Evolutionary conservation across 2,113 vertebrate species (phyloP), one percentile per base, ranked within the genome.

Genomic region (Opisthocomus hoazin): DNA sequence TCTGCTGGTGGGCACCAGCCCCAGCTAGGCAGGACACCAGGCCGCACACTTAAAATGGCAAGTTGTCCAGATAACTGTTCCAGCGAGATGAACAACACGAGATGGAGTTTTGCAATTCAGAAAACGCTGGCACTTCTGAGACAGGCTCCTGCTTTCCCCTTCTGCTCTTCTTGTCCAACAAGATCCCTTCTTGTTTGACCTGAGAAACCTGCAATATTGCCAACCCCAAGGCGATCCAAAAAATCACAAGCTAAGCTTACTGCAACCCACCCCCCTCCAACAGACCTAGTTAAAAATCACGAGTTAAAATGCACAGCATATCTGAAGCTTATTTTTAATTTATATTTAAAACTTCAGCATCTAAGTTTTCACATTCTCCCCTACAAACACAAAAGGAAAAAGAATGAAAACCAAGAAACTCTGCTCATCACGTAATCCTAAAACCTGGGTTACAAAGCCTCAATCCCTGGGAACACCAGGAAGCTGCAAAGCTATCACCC

Each of bases 131-230:
- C 0, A 2, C 83, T 93, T 94, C 90, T 6, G 4, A 90, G 79
- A 50, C 64, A 45, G 71, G 60, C 61, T 93, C 70, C 45, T 79
- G 66, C 43, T 92, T 83, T 80, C 81, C n/a, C 46, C 76, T 96
- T 92, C 76, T 89, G 83, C 20, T 81, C 43, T 83, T 96, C 94
- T 96, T 60, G 96, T 43, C 94, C 96, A 92, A 94, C 96, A 71
- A 91, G 96, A 93, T 93, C 83, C 36, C 88, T 92, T 92, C 90
- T 41, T 29, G 93, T 90, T 18, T 96, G 90, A 93, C 94, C 85
- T 95, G 94, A 94, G 95, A 93, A 96, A 97, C 94, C 73, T 94
- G 96, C 88, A 94, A 39, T 74, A 87, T 96, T 81, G 64, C 79
- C 83, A 86, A 86, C 87, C 93, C 43, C 87, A 93, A 70, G 81